Evolutionary conservation across 2,888 invertebrate genomes (phyloP), one percentile per base, ranked within the genome.

Genomic region (Falcaria lacertinaria): DNA sequence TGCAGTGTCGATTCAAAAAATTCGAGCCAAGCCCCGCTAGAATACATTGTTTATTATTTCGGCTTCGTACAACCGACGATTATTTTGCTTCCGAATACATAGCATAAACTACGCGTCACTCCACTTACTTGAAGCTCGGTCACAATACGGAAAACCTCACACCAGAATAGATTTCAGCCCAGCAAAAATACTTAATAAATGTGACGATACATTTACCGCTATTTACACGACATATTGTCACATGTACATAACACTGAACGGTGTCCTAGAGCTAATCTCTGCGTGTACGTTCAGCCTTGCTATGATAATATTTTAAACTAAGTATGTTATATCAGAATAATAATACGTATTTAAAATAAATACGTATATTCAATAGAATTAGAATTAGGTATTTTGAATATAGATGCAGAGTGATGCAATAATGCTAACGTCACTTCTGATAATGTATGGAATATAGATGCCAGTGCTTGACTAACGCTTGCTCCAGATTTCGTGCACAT

Each of bases 101-200:
- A 57, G 58, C 58, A 65, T 72, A 69, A 76, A 77, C 74, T 68
- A 50, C 63, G 59, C 74, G 74, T 76, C 81, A 71, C 60, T 74
- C 44, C 48, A 42, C 58, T n/a, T 53, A 47, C 52, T 51, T 64
- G 53, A 66, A 57, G 64, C 57, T 55, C 63, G 62, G 69, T 77
- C 77, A 80, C 76, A 80, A 75, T 74, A 79, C 73, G 71, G 70
- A 67, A 74, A 66, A 74, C 66, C 52, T 74, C 67, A 62, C 54
- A 58, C 69, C 43, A 58, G 63, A 71, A 75, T 72, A 70, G 50
- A 63, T 60, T 54, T 44, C 34, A 17, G 34, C 36, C 35, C 49
- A 41, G 39, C 52, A 25, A 22, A 37, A 15, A 37, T 33, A 14
- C 33, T 22, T 36, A 19, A 14, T 22, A 14, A 25, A 37, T 22